Evolutionary conservation across 1,140 invertebrate genomes (phyloP).

Genomic region (Portunus trituberculatus): DNA sequence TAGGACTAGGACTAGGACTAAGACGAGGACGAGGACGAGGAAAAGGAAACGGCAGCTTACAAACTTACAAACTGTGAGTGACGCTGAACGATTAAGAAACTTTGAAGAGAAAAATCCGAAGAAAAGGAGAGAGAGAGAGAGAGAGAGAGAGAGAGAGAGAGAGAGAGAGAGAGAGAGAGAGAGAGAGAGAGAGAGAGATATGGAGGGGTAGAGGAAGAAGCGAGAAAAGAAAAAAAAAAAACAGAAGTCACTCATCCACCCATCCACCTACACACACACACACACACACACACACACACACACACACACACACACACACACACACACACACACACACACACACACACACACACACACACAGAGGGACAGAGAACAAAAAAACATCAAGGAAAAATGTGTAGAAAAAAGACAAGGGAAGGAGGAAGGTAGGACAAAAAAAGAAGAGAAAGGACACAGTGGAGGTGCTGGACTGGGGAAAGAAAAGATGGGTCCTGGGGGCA

Average conservation of each 20-base stretch:
- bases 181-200: too few species aligned
- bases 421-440: not conserved
- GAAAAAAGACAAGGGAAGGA: not conserved
- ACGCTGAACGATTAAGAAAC: not conserved
- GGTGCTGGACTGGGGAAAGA: not conserved
- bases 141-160: too few species aligned
- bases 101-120: not conserved
- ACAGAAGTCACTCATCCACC: too few species aligned
- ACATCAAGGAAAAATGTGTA: not conserved
- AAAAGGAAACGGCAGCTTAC: not conserved
- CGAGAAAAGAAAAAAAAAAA: too few species aligned
- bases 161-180: too few species aligned
- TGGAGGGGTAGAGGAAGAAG: too few species aligned
- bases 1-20: too few species aligned
- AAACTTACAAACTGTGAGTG: not conserved
- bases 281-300: too few species aligned
- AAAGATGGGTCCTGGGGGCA: not conserved
- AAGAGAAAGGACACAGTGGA: not conserved
- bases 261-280: too few species aligned
- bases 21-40: not conserved
- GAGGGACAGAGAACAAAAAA: not conserved
- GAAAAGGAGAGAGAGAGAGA: not conserved
- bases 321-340: too few species aligned
- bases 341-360: too few species aligned
- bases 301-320: too few species aligned